Evolutionary conservation across 2,888 invertebrate genomes (phyloP), one percentile per base, ranked within the genome.

Genomic region (Xanthia togata): DNA sequence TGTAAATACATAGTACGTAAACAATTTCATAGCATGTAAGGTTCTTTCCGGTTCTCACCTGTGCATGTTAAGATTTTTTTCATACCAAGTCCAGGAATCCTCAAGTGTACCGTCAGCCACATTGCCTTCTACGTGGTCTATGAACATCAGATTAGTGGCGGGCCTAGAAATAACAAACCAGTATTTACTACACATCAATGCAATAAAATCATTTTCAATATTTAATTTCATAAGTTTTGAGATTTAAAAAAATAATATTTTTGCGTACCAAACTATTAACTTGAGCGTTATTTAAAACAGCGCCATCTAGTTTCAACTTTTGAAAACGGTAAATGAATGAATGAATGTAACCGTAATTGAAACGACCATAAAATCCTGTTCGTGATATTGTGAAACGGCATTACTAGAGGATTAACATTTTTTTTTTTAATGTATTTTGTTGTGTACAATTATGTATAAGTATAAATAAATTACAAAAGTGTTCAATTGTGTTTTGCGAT

Each of bases 61-160:
- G 91, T 97, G 97, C 95, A 97, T 97, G 87, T 97, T 97, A 11
- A 97, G 93, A 70, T 97, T 96, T 74, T 95, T 97, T 87, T 97
- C 97, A 88, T 97, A 97, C 99, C 99, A 99, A 90, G 98, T 97
- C 0, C 98, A 98, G 0, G 98, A 98, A 78, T 98, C 97, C 94
- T 98, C 98, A 98, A 99, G 99, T 88, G 98, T 97, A 50, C 98
- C 97, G 90, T 99, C 99, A 0, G 98, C 98, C 96, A 99, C 99
- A 94, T 99, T 99, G 4, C 99, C 99, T 84, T 99, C 99, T 63
- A 99, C 98, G 92, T 99, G 99, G 93, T 99, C 99, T 79, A 99
- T 98, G 90, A 98, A 99, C 90, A 98, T 97, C 78, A 99, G 94
- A 83, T 98, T 97, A 14, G 97, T 97, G 4, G 97, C 92, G 0